Base-by-base conservation (phyloP, 1,140 invertebrate genomes). In the Euschistus heros region DNA sequence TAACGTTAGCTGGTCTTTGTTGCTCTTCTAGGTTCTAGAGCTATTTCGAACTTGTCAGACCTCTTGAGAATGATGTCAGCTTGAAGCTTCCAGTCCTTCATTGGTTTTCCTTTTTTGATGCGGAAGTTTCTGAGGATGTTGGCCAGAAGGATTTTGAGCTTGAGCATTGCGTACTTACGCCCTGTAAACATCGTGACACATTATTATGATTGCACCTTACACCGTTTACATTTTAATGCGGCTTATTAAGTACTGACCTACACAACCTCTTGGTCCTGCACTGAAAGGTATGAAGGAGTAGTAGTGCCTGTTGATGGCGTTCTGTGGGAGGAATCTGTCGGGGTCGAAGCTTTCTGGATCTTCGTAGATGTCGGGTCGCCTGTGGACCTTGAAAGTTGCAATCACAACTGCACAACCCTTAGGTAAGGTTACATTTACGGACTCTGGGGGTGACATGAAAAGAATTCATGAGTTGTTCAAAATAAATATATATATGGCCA, bases 211-310 rank as follows among this genome's bases (percentile, higher is more conserved):
- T 37, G 8, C 13, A 37, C 33, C 5, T 37, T 10, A 30, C 10
- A 10, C 13, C 1, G 10, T 37, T 37, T 37, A 10, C 33, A 4
- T 2, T 13, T 1, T 37, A 37, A 10, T 10, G 13, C 10, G 13
- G 10, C 13, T 1, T 37, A 10, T 37, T 1, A 37, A 8, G 13
- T 52, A 65, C 69, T 79, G 73, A 89, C 87, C 90, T 27, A 91
- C 87, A 72, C 88, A 91, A 75, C 87, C 89, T 63, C 86, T 82
- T 14, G 88, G 87, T 22, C 91, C 92, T 68, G 92, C 92, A 68
- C 89, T 91, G 33, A 95, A 95, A 1, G 92, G 92, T 64, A 94
- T 85, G 70, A 86, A 94, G 24, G 88, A 81, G 74, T 91, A 95
- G 70, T 92, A 92, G 74, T 87, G 86, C 73, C 92, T 79, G 72